phyloP scores from a whole-genome alignment of 2,797 vertebrate species.

The Rhinoraja longicauda region DNA sequence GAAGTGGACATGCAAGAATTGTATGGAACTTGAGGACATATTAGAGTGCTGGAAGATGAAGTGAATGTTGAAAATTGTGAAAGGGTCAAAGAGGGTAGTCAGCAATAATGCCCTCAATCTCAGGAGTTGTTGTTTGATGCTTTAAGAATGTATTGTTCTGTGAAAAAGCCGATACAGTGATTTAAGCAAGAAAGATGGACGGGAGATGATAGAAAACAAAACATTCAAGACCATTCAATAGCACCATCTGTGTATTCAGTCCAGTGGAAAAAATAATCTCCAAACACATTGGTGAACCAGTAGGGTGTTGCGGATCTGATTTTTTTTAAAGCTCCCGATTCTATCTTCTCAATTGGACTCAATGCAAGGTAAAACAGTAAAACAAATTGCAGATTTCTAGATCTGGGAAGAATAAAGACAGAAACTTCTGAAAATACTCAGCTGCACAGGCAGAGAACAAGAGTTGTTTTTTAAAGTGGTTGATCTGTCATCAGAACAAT shows the following conservation, averaged over 20 bases:
- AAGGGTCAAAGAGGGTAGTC: not conserved
- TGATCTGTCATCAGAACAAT: too few relatives aligned
- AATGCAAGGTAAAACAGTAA: too few relatives aligned
- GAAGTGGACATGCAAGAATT: not conserved
- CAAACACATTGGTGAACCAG: not conserved
- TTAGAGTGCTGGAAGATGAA: not conserved
- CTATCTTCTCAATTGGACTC: not conserved
- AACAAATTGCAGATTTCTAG: too few relatives aligned
- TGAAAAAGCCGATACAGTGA: not conserved
- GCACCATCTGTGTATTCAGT: not conserved
- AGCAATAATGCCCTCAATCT: not conserved
- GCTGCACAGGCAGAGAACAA: too few relatives aligned
- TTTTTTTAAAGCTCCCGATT: not conserved
- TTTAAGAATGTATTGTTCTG: not conserved
- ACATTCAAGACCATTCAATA: not conserved
- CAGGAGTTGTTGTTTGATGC: not conserved
- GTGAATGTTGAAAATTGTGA: not conserved
- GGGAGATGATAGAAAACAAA: not conserved
- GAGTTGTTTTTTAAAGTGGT: too few relatives aligned
- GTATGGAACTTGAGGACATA: not conserved
- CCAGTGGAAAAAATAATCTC: not conserved
- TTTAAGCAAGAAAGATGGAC: not conserved
- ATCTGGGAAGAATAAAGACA: too few relatives aligned
- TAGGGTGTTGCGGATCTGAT: not conserved
- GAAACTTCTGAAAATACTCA: too few relatives aligned